Evolutionary conservation across 1,140 invertebrate species (phyloP).

Genomic region (Calliphora vicina): DNA sequence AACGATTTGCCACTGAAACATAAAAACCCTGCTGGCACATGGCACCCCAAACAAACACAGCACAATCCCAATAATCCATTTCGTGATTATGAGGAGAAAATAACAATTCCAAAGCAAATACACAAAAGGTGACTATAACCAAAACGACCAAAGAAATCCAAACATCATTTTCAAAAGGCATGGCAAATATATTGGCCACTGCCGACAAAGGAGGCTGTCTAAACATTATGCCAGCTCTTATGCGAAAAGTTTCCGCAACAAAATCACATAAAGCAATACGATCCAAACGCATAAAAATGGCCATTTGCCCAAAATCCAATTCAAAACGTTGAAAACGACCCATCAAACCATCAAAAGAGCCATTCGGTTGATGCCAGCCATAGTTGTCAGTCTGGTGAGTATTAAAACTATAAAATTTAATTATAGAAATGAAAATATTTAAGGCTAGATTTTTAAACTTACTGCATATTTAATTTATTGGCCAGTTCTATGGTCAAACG

Average conservation of each 20-base stretch:
- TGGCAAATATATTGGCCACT: slow-evolving; percentile 71
- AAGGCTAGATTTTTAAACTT: not conserved
- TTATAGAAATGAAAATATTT: not conserved
- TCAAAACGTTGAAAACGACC: slow-evolving; percentile 66
- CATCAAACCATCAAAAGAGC: slow-evolving; percentile 66
- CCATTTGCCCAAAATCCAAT: slow-evolving; percentile 65
- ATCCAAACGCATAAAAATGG: slow-evolving; percentile 67
- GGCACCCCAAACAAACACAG: slow-evolving; percentile 67
- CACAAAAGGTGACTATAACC: slow-evolving; percentile 54
- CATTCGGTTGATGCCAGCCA: slow-evolving; percentile 66
- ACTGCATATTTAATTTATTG: slow-evolving; percentile 66
- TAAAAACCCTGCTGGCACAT: slow-evolving; percentile 72
- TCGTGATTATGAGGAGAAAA: slow-evolving; percentile 50
- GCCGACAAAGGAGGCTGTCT: slow-evolving; percentile 72
- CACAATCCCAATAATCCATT: slow-evolving; percentile 62
- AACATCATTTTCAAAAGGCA: slow-evolving; percentile 71
- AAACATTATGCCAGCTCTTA: slow-evolving; percentile 68
- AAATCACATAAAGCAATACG: slow-evolving; percentile 65
- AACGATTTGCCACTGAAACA: slow-evolving; percentile 62
- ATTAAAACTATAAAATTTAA: slow-evolving; percentile 59
- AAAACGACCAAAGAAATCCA: slow-evolving; percentile 67
- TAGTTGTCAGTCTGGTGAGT: slow-evolving; percentile 65
- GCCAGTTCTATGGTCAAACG: slow-evolving; percentile 63
- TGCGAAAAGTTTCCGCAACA: slow-evolving; percentile 65
- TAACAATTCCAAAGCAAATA: slow-evolving; percentile 47